Evolutionary conservation across 1,140 invertebrate genomes (phyloP).

Genomic region (Zaprionus inermis): DNA sequence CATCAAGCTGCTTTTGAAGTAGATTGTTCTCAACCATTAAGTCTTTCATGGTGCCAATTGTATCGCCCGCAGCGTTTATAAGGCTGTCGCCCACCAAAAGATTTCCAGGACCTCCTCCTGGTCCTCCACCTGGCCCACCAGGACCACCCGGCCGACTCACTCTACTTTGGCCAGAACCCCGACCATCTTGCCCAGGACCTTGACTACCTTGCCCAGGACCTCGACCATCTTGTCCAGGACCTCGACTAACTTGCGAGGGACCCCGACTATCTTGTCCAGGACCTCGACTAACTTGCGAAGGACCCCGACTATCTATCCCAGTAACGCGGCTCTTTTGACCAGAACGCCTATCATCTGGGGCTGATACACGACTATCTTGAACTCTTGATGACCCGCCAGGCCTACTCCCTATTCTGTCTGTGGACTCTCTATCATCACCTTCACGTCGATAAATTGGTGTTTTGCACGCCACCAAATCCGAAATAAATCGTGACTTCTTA

Average conservation of each 20-base stretch:
- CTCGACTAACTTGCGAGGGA: background rate
- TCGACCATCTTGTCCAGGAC: background rate
- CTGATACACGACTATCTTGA: background rate
- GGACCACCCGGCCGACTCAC: background rate
- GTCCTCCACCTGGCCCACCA: background rate
- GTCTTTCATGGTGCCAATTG: constrained; percentile 53
- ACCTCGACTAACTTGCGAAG: background rate
- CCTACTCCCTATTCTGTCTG: constrained; percentile 6
- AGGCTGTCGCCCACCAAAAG: constrained; percentile 64
- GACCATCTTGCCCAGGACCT: background rate
- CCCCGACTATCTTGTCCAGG: background rate
- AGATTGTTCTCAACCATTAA: constrained; percentile 61
- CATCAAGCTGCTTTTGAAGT: constrained; percentile 48
- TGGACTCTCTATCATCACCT: constrained; percentile 2
- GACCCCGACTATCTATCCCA: background rate
- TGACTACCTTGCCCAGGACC: background rate
- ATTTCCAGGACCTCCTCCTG: constrained; percentile 16
- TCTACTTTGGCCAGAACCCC: background rate
- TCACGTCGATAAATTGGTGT: constrained; percentile 12
- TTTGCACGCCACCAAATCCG: constrained; percentile 70
- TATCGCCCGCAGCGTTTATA: constrained; percentile 57
- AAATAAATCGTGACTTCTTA: constrained; percentile 66
- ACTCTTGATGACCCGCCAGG: too few species aligned
- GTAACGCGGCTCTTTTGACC: too few species aligned
- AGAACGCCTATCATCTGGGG: background rate